Base-by-base conservation (phyloP, 2,888 invertebrate genomes). In the Orchesella flavescens region DNA sequence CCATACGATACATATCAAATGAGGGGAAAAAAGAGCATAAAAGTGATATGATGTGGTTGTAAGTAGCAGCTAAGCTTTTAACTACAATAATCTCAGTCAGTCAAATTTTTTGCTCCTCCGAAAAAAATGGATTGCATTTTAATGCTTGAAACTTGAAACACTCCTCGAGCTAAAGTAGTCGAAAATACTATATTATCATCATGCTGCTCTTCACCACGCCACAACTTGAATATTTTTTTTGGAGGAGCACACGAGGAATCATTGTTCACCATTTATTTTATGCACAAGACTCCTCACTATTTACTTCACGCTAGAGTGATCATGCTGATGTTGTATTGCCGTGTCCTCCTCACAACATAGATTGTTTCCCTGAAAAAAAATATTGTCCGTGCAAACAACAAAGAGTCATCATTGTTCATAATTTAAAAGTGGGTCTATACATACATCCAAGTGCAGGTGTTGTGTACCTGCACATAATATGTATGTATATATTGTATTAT, bases 281-380 rank as follows among this genome's bases (percentile, higher is more conserved):
- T 66, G 46, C 63, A 71, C 53, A 63, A 73, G 74, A 68, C 68
- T 68, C 74, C 79, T 84, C 79, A 71, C 74, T 84, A 83, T 86
- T 87, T 85, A 82, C 82, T 84, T 87, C 87, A 87, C 85, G 87
- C 84, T 85, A 87, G 85, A 87, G 84, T 87, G 87, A 86, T 57
- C 87, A 87, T 65, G 83, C 82, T 85, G 84, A 84, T 85, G 84
- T 72, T 79, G 55, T 63, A 65, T 71, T 72, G 79, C 72, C 72
- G 65, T 79, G 79, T 79, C 79, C 79, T 77, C 77, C 61, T 79
- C 69, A 59, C 43, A 57, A 12, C 21, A 53, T 46, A 34, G 71
- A 71, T 79, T 79, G 79, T 57, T 72, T 79, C 63, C 23, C 72
- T 83, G 72, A 84, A 84, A 82, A 75, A 75, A 86, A 76, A 84